Evolutionary conservation across 2,113 vertebrate species (phyloP), one percentile per base, ranked within the genome.

Genomic region (Sinocyclocheilus anophthalmus): DNA sequence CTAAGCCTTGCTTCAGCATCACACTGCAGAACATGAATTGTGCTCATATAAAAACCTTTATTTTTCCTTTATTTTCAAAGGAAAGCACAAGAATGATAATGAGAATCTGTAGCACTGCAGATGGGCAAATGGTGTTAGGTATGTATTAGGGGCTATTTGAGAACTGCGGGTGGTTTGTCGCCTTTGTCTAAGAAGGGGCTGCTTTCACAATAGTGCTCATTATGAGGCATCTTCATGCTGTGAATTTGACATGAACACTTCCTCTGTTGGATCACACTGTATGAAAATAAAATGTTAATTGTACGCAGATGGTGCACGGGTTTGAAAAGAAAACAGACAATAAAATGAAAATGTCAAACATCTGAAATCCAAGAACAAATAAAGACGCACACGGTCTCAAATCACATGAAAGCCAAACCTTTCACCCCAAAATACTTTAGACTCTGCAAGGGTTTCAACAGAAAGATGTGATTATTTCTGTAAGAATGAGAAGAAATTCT

Each of bases 121-220:
- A 82, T 78, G 79, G 83, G 83, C 83, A 70, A 26, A 81, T 75
- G 37, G 30, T 67, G 72, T 82, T 61, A 26, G 26, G 26, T 26
- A 26, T 26, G 72, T 72, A 70, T 79, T 48, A 75, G 45, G 26
- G 78, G 85, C 87, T 78, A 76, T 84, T 84, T n/a, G 70, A 59
- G 70, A 77, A 76, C 85, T 61, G 69, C 13, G 61, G 83, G 76
- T 80, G 85, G 87, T 87, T 90, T 50, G 80, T 50, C 37, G 57
- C 81, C 78, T 79, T 87, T 88, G 84, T 87, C 75, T 85, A 80
- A 86, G 67, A 87, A 86, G 78, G 78, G 57, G 67, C 78, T 55
- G 75, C 61, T 81, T 83, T 81, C 84, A 91, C 87, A 91, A 91
- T 90, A 84, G 72, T 63, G 73, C 76, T 83, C 86, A 88, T 91